Evolutionary conservation across 2,797 vertebrate genomes (phyloP), one percentile per base, ranked within the genome.

Genomic region (Lophius americanus): DNA sequence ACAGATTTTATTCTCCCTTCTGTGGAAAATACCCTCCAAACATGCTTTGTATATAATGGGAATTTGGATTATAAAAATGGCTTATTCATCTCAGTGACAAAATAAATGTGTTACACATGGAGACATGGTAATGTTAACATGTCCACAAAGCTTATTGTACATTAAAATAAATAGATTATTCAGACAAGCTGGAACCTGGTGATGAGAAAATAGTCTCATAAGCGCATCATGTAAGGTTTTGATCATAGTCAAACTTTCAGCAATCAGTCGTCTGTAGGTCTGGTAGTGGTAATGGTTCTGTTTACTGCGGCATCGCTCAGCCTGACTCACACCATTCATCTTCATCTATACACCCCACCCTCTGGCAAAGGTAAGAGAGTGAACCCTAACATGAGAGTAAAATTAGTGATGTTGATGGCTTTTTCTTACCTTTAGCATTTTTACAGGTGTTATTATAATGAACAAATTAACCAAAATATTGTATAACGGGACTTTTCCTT

Each of bases 261-360:
- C 49, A 81, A 61, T 62, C 47, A 73, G 68, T 62, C 53, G 64
- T 78, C 77, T 72, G 39, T 44, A 72, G 68, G 66, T 39, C 60
- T 72, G 55, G 80, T 85, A 64, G 77, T 64, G 58, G 70, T 81
- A 23, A 23, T 23, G 23, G 23, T 79, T 75, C 73, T 75, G 62
- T 64, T 83, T 78, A 85, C 48, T 62, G 49, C 51, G 46, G n/a
- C 57, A 57, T 35, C 55, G 76, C 77, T 38, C 33, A 52, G 51
- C 10, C n/a, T 86, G 85, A 92, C 81, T 90, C 83, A 85, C 43
- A 52, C 6, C 33, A 66, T 73, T 78, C 63, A 75, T 72, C 66
- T 72, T 51, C 73, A 83, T 80, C 68, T 86, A 80, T 68, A 72
- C 68, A 64, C 79, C 75, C 69, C 82, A 76, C 70, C 71, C 82